Evolutionary conservation across 2,888 invertebrate species (phyloP).

Genomic region (Sphaeridia pumilis): DNA sequence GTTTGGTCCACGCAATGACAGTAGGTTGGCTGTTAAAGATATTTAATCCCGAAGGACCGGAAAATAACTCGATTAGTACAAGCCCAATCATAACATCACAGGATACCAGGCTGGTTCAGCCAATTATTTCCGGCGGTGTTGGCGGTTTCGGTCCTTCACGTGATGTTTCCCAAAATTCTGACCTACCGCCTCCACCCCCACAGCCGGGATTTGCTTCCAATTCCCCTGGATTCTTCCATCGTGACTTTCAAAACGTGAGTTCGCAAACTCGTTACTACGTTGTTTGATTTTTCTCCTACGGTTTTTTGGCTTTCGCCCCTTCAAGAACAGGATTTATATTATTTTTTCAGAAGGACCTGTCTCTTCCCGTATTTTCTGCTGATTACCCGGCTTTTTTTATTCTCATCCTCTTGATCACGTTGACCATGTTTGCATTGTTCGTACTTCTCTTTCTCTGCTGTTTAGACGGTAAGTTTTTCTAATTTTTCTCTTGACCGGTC

Average conservation of each 20-base stretch:
- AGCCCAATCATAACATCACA: neutral
- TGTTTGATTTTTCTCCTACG: neutral
- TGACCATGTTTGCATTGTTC: conserved; percentile 10
- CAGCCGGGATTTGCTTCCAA: neutral
- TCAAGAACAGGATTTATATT: neutral
- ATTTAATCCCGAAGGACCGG: neutral
- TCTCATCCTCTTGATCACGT: conserved; percentile 5
- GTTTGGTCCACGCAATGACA: neutral
- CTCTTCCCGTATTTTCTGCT: conserved; percentile 2
- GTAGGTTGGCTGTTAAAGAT: neutral
- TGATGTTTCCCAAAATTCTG: neutral
- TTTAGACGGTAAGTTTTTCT: conserved; percentile 11
- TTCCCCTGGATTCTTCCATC: neutral
- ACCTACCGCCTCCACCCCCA: neutral
- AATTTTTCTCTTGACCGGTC: no score
- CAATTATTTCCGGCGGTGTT: neutral
- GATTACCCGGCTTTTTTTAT: conserved; percentile 11
- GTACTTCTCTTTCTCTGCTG: conserved; percentile 10
- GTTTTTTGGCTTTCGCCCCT: neutral
- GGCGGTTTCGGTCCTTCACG: neutral
- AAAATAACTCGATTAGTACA: neutral
- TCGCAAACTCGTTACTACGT: neutral
- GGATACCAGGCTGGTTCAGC: neutral
- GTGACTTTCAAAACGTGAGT: neutral
- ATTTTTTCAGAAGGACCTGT: conserved; percentile 1